A percentile compares a stretch with the other conserved stretches of the same genome.
Evolutionary conservation across 2,797 vertebrate species (phyloP).

Genomic region (Microctenopoma stevenorrisi): DNA sequence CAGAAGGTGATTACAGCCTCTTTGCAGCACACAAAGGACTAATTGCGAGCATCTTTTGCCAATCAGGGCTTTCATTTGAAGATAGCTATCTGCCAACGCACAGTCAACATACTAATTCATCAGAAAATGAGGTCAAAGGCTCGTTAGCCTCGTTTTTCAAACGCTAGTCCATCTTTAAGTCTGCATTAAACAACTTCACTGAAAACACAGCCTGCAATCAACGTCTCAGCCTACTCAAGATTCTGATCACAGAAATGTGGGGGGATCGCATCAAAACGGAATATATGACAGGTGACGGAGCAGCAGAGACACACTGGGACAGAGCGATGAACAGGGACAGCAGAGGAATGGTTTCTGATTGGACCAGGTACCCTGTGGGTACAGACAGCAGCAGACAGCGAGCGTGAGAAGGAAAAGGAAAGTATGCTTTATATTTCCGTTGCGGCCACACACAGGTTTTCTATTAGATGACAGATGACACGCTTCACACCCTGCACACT

Average conservation of each 20-base stretch:
- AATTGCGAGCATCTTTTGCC: conserved; percentile 63
- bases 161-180: conserved; percentile 29
- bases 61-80: conserved; percentile 62
- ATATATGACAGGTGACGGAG: conserved; percentile 52
- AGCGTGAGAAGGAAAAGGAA: conserved; percentile 32
- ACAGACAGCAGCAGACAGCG: conserved; percentile 42
- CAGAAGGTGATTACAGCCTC: conserved; percentile 39
- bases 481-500: conserved; percentile 74
- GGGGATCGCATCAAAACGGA: conserved; percentile 48
- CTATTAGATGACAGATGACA: conserved; percentile 77
- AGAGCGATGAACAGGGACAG: conserved; percentile 26
- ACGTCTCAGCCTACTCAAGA: conserved; percentile 41
- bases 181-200: conserved; percentile 33
- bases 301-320: conserved; percentile 14
- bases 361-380: conserved; percentile 41
- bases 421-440: conserved; percentile 55
- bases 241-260: conserved; percentile 39
- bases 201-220: conserved; percentile 41
- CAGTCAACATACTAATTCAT: conserved; percentile 58
- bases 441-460: conserved; percentile 61
- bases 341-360: conserved; percentile 40
- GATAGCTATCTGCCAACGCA: conserved; percentile 60
- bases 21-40: conserved; percentile 39
- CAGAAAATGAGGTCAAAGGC: conserved; percentile 43
- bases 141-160: conserved; percentile 34